Evolutionary conservation across 2,888 invertebrate genomes (phyloP).

Genomic region (Stenodema calcarata): DNA sequence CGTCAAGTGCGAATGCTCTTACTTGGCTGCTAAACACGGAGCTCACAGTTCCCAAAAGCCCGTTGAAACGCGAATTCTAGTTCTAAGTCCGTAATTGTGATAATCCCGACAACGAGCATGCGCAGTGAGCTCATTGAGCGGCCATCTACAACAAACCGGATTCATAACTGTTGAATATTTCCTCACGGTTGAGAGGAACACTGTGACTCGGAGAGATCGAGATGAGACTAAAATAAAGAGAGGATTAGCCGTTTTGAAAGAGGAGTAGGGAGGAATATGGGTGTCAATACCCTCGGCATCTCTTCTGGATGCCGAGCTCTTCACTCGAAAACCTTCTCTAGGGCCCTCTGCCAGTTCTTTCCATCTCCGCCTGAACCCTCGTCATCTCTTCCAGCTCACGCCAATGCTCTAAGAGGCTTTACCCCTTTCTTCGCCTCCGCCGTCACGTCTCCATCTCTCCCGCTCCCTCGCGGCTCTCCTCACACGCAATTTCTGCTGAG

Average conservation of each 20-base stretch:
- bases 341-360: not conserved
- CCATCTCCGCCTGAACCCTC: not conserved
- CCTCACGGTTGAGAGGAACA: no score
- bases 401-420: not conserved
- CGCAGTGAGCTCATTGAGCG: no score
- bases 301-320: not conserved
- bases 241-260: not conserved
- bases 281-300: not conserved
- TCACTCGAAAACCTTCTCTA: not conserved
- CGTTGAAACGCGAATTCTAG: no score
- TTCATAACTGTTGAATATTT: no score
- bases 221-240: not conserved
- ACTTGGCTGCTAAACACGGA: no score
- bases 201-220: not conserved
- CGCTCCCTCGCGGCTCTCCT: not conserved
- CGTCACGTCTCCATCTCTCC: not conserved
- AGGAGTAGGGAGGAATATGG: not conserved
- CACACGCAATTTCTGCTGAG: not conserved
- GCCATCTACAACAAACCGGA: no score
- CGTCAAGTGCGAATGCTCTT: no score
- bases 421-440: not conserved
- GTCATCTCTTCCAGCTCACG: not conserved
- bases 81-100: no score
- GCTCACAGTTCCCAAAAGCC: no score
- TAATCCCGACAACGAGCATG: no score